Conservation (phyloP, 2,113 vertebrate genomes). For the Phrynosoma platyrhinos region DNA sequence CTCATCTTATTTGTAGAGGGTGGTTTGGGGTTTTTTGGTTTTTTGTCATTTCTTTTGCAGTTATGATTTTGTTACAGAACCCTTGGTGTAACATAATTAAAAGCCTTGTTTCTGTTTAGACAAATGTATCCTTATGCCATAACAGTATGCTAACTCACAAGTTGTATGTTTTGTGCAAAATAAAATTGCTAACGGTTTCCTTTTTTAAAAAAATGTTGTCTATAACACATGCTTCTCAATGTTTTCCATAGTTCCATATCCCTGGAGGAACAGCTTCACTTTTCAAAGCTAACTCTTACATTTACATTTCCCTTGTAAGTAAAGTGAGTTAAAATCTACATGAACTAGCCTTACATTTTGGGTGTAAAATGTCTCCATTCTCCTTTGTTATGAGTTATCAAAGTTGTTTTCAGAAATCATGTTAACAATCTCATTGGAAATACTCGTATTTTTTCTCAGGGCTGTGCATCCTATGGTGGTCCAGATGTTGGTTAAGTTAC, state of each 20-base stretch:
- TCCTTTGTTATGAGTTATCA: too few species aligned
- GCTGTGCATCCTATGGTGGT: too few species aligned
- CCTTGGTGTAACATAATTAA: conserved; percentile 69
- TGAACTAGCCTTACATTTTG: not conserved
- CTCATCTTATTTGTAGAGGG: conserved; percentile 28
- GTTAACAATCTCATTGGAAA: too few species aligned
- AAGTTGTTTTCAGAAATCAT: too few species aligned
- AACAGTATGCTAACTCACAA: conserved; percentile 72
- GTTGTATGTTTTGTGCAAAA: conserved; percentile 81
- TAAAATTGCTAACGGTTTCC: conserved; percentile 86
- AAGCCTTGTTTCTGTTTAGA: conserved; percentile 67
- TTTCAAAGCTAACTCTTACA: not conserved
- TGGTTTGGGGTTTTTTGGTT: too few species aligned
- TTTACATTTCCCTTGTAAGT: not conserved
- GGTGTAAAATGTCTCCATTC: too few species aligned
- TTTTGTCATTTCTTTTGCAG: conserved; percentile 60
- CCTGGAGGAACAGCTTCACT: conserved; percentile 18
- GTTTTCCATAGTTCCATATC: conserved; percentile 30
- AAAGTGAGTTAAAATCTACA: not conserved
- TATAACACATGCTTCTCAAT: conserved; percentile 63
- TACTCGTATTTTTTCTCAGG: too few species aligned
- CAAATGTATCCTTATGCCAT: conserved; percentile 73
- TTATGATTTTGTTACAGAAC: conserved; percentile 61
- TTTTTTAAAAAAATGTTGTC: conserved; percentile 89
- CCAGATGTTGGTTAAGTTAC: too few species aligned